Percentiles rank a stretch among this genome's conserved stretches.
Conservation (phyloP, 30 jellyfish, hydroid and myxozoan species). For the Chrysaora quinquecirrha region DNA sequence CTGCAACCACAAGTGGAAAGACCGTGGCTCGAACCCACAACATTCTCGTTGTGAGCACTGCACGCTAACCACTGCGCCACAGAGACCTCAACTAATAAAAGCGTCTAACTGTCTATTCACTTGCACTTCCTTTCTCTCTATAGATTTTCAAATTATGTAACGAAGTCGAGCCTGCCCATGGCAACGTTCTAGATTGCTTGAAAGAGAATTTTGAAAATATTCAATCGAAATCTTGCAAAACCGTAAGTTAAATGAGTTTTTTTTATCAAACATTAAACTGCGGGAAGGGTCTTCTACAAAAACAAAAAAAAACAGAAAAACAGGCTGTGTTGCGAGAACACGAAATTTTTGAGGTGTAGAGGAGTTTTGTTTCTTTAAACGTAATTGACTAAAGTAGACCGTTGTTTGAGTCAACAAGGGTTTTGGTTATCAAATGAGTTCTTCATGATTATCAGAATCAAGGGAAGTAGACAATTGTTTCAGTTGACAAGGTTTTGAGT, state of each 20-base stretch:
- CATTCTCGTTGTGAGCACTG: too few species aligned
- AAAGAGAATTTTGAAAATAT: slow-evolving; percentile 65
- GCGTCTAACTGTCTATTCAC: too few species aligned
- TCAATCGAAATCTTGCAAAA: slow-evolving; percentile 57
- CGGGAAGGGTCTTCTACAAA: not conserved
- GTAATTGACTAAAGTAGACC: not conserved
- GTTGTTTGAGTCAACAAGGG: too few species aligned
- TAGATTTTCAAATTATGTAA: slow-evolving; percentile 72
- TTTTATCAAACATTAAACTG: not conserved
- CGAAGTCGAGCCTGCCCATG: slow-evolving; percentile 43
- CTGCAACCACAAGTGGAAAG: too few species aligned
- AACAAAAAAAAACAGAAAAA: too few species aligned
- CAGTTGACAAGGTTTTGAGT: too few species aligned
- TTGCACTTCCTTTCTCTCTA: not conserved
- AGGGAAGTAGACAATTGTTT: too few species aligned
- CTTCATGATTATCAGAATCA: too few species aligned
- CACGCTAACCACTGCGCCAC: too few species aligned
- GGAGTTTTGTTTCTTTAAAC: too few species aligned
- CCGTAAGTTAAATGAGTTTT: slow-evolving; percentile 22
- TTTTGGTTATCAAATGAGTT: not conserved
- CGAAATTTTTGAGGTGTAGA: not conserved
- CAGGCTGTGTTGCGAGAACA: not conserved
- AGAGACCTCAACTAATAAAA: too few species aligned
- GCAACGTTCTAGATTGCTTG: slow-evolving; percentile 88
- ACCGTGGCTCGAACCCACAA: too few species aligned